Percentiles rank a stretch among this genome's conserved stretches.
phyloP scores from a whole-genome alignment of 2,797 vertebrate species.

The Melanotaenia pygmaea region DNA sequence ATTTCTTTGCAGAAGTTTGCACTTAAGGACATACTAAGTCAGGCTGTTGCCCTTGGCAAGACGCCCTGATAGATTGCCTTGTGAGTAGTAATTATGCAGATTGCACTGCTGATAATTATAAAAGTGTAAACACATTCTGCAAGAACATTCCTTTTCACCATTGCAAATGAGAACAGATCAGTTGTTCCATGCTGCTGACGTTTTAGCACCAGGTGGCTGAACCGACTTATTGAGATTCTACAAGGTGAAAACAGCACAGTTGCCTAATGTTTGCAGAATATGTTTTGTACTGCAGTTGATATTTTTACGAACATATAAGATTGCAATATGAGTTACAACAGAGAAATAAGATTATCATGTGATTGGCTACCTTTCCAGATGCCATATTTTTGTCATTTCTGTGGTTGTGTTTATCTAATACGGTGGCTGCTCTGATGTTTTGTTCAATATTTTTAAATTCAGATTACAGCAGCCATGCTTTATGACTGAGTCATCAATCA shows the following conservation, averaged over 20 bases:
- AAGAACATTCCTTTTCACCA: slow-evolving; percentile 69
- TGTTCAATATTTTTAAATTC: slow-evolving; percentile 19
- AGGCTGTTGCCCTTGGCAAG: slow-evolving; percentile 68
- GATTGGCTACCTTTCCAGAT: slow-evolving; percentile 36
- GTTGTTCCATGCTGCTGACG: slow-evolving; percentile 64
- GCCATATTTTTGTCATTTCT: slow-evolving; percentile 35
- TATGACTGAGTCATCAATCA: slow-evolving; percentile 8
- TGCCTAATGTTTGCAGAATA: slow-evolving; percentile 60
- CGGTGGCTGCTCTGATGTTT: not conserved
- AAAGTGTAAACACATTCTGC: slow-evolving; percentile 74
- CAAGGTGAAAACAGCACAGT: slow-evolving; percentile 62
- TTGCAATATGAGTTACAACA: slow-evolving; percentile 10
- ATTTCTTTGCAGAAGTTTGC: slow-evolving; percentile 45
- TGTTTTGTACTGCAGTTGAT: slow-evolving; percentile 43
- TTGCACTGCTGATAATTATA: slow-evolving; percentile 73
- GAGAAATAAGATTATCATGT: slow-evolving; percentile 32
- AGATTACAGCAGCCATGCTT: slow-evolving; percentile 1
- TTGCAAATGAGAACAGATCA: slow-evolving; percentile 62
- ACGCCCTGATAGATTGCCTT: slow-evolving; percentile 73
- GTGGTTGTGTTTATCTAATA: not conserved
- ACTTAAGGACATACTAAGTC: slow-evolving; percentile 50
- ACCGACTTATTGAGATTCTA: slow-evolving; percentile 64
- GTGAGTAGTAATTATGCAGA: slow-evolving; percentile 78
- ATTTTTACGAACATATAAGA: slow-evolving; percentile 26
- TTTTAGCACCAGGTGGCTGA: slow-evolving; percentile 71